Conservation (phyloP, 2,888 invertebrate genomes). For the Ectropis crepuscularia region DNA sequence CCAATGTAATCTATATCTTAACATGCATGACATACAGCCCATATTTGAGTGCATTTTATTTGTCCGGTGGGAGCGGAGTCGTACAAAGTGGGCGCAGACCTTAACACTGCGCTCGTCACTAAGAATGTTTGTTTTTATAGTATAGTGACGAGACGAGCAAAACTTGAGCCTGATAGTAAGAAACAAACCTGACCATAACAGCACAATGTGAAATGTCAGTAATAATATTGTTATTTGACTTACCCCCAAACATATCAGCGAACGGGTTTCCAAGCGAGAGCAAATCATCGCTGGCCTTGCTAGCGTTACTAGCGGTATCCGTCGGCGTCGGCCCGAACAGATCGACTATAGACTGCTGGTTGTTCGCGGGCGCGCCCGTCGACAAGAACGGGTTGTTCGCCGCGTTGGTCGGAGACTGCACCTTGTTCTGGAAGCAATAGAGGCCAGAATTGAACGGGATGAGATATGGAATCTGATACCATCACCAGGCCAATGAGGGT, state of each 20-base stretch:
- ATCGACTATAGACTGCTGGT: conserved; percentile 88
- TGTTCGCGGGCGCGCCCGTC: conserved; percentile 85
- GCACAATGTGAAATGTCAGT: background rate
- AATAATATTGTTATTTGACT: conserved; percentile 33
- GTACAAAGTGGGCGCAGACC: no score
- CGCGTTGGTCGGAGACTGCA: conserved; percentile 90
- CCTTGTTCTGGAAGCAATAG: conserved; percentile 83
- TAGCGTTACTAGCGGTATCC: conserved; percentile 86
- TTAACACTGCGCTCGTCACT: no score
- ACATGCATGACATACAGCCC: no score
- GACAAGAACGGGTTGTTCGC: conserved; percentile 95
- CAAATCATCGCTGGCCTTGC: conserved; percentile 94
- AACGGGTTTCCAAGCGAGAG: conserved; percentile 96
- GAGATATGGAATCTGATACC: conserved; percentile 5
- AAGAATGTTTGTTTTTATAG: no score
- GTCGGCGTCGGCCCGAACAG: conserved; percentile 88
- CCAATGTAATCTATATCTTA: no score
- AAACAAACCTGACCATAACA: no score
- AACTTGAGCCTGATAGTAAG: no score
- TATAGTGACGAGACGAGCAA: no score
- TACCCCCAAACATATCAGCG: conserved; percentile 91
- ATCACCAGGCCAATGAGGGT: conserved; percentile 6
- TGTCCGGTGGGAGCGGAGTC: no score
- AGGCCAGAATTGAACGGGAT: background rate
- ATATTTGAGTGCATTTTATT: no score